phyloP scores from a whole-genome alignment of 2,797 vertebrate species.

The Florisuga fusca region DNA sequence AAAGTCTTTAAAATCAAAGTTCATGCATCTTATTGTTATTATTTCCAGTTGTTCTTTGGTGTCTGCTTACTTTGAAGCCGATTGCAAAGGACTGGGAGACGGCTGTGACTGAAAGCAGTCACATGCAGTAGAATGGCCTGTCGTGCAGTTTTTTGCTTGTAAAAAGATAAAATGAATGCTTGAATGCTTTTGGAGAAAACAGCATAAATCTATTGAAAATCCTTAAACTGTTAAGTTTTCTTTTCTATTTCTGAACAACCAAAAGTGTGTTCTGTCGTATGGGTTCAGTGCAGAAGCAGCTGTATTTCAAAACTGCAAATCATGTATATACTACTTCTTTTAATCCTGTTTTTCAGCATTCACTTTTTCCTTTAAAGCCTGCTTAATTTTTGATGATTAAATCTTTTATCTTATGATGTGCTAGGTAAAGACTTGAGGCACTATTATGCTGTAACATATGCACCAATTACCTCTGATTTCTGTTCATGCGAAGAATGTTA shows the following conservation, averaged over 20 bases:
- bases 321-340: not conserved
- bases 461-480: conserved; percentile 66
- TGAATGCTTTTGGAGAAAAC: conserved; percentile 37
- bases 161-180: conserved; percentile 37
- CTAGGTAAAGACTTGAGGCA: conserved; percentile 55
- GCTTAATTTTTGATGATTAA: conserved; percentile 61
- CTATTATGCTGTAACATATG: conserved; percentile 39
- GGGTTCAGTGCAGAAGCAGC: not conserved
- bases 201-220: conserved; percentile 28
- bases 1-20: conserved; percentile 23
- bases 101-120: not conserved
- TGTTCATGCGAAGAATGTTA: conserved; percentile 54
- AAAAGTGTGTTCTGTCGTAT: not conserved
- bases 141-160: not conserved
- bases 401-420: conserved; percentile 27
- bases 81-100: conserved; percentile 6
- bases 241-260: conserved; percentile 18
- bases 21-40: conserved; percentile 27
- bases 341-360: conserved; percentile 27
- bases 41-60: conserved; percentile 30
- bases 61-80: conserved; percentile 49
- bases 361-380: conserved; percentile 35
- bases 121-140: not conserved
- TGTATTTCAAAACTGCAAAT: conserved; percentile 13
- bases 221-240: not conserved